Evolutionary conservation across 2,888 invertebrate species (phyloP).

Genomic region (Diploptera punctata): DNA sequence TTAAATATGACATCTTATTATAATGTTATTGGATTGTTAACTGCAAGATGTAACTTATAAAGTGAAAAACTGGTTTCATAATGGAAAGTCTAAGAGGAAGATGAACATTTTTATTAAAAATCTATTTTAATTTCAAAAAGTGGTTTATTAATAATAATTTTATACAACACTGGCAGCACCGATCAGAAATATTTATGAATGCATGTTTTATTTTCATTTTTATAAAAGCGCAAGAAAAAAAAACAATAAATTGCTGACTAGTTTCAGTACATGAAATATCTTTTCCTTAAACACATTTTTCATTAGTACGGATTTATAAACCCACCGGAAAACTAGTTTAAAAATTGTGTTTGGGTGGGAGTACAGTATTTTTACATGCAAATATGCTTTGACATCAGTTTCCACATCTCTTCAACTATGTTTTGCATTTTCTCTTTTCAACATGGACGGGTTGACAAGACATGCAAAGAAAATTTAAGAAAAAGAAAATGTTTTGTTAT

Average conservation of each 20-base stretch:
- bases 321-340: background rate
- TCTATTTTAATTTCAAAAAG: slow-evolving; percentile 9
- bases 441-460: slow-evolving; percentile 21
- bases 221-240: slow-evolving; percentile 35
- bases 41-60: too few species aligned
- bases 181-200: slow-evolving; percentile 36
- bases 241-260: slow-evolving; percentile 37
- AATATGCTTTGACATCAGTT: background rate
- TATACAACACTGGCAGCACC: slow-evolving; percentile 37
- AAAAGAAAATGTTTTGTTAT: background rate
- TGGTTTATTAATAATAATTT: slow-evolving; percentile 36
- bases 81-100: too few species aligned
- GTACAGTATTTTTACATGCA: slow-evolving; percentile 6
- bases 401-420: background rate
- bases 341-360: background rate
- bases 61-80: too few species aligned
- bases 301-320: background rate
- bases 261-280: slow-evolving; percentile 21
- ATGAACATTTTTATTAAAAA: too few species aligned
- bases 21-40: too few species aligned
- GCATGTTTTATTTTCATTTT: slow-evolving; percentile 34
- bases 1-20: too few species aligned
- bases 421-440: background rate
- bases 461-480: background rate
- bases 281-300: background rate